Conservation (phyloP, 53 echinoderm and acorn worm genomes). For the Hippasteria phrygiana region DNA sequence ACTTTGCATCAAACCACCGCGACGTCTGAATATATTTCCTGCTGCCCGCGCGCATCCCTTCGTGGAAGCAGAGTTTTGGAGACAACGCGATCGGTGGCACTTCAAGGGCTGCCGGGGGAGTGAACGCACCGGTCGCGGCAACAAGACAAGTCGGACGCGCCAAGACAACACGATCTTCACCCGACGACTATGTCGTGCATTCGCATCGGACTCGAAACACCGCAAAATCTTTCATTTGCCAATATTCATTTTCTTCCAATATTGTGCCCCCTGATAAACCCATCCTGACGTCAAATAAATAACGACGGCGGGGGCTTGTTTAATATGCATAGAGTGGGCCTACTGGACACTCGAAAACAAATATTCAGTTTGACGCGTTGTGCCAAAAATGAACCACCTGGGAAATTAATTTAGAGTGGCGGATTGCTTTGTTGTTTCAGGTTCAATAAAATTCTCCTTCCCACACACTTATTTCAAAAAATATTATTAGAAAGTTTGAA, state of each 20-base stretch:
- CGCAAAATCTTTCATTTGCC: too few relatives aligned
- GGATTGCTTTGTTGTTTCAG: not conserved
- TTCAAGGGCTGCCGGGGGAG: constrained; percentile 18
- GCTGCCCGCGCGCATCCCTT: not conserved
- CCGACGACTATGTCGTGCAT: constrained; percentile 28
- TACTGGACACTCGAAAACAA: not conserved
- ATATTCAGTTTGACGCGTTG: not conserved
- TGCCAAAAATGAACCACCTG: not conserved
- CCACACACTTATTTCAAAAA: not conserved
- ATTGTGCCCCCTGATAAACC: too few relatives aligned
- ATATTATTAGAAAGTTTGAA: not conserved
- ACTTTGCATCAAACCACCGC: constrained; percentile 33
- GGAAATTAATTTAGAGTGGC: constrained; percentile 2
- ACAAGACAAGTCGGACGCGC: not conserved
- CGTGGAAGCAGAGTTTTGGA: not conserved
- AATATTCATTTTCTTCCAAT: too few relatives aligned
- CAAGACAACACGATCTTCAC: not conserved
- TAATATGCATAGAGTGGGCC: too few relatives aligned
- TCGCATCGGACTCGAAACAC: too few relatives aligned
- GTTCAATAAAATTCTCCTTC: not conserved
- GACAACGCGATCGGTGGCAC: constrained; percentile 8
- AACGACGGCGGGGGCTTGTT: not conserved
- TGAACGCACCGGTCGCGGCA: not conserved
- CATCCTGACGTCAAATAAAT: too few relatives aligned
- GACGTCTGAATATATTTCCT: constrained; percentile 44